phyloP scores from a whole-genome alignment of 2,797 vertebrate species.

The Microhierax caerulescens region DNA sequence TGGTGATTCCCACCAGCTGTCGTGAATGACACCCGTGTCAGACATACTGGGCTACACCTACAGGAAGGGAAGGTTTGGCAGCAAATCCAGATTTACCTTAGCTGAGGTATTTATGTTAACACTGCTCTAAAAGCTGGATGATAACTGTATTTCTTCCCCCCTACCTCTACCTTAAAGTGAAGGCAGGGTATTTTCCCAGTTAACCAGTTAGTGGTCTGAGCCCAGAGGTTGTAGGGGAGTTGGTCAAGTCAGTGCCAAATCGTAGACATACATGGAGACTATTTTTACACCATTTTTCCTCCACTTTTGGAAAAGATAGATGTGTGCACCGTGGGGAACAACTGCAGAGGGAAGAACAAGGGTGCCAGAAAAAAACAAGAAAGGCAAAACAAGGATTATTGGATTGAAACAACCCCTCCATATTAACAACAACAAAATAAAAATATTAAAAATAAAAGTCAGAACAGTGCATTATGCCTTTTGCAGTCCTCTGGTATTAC shows the following conservation, averaged over 20 bases:
- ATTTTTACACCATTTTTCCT: background rate
- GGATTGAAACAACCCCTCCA: background rate
- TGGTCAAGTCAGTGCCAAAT: background rate
- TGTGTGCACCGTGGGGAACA: background rate
- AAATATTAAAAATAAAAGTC: background rate
- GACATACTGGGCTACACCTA: background rate
- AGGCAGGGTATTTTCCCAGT: background rate
- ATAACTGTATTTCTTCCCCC: background rate
- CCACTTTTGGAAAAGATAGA: background rate
- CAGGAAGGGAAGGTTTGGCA: background rate
- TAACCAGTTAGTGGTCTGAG: background rate
- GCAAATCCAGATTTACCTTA: background rate
- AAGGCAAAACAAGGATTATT: background rate
- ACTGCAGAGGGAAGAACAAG: background rate
- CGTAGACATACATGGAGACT: background rate
- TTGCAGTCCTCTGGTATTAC: background rate
- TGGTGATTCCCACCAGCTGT: background rate
- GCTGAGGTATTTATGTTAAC: background rate
- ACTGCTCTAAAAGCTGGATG: background rate
- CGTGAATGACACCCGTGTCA: background rate
- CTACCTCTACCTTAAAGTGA: background rate
- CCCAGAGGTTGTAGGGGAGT: fast-evolving
- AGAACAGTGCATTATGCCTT: background rate
- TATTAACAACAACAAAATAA: background rate
- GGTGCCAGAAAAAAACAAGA: background rate